Percentiles rank a stretch among this genome's conserved stretches.
These are phyloP conservation scores for Tholera decimalis DNA, from an alignment of 2,888 invertebrate species.

Conservation along the genomic window DNA sequence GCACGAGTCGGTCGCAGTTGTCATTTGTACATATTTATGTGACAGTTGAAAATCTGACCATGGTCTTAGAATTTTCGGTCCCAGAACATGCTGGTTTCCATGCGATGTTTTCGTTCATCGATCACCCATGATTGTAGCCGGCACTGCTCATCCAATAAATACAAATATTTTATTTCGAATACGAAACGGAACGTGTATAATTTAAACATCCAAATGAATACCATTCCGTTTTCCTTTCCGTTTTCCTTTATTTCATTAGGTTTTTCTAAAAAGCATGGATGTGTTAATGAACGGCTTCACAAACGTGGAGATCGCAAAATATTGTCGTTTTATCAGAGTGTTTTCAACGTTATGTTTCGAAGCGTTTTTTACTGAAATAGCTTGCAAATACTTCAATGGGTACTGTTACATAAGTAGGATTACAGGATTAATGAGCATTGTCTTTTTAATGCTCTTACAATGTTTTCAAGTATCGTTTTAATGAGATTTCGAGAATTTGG, in stretches of 20 bases:
- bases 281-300: conserved; percentile 21
- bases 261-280: conserved; percentile 1
- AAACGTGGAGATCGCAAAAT: conserved; percentile 18
- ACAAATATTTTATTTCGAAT: neutral
- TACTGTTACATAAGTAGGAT: no score
- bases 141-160: conserved; percentile 9
- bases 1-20: no score
- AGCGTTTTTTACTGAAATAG: neutral
- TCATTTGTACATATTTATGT: no score
- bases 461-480: no score
- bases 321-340: neutral
- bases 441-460: no score
- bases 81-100: neutral
- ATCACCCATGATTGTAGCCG: no score
- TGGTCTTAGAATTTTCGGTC: no score
- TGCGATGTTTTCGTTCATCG: neutral
- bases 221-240: no score
- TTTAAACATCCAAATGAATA: conserved; percentile 7
- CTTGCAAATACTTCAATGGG: neutral
- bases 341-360: no score
- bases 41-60: no score
- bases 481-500: no score
- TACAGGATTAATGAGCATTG: no score
- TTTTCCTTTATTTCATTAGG: conserved; percentile 6
- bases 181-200: neutral